Percentiles rank a stretch among this genome's conserved stretches.
These are phyloP conservation scores for Imbricaverruca yamaguchii DNA, from an alignment of 2,888 invertebrate genomes.

Conservation along the genomic window DNA sequence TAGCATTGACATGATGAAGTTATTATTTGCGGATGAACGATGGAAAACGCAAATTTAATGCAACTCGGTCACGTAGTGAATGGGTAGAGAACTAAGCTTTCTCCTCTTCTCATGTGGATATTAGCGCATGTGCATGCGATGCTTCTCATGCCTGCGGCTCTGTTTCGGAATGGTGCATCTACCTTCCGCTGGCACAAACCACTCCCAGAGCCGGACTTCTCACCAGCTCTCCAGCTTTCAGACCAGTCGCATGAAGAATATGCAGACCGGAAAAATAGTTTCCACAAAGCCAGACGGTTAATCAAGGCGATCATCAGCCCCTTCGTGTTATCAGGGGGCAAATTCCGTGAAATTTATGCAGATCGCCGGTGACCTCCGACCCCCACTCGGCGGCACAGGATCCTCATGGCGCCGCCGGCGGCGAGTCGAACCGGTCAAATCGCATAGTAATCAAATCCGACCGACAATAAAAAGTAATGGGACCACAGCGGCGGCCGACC, in stretches of 20 bases:
- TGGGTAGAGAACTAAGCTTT: too few relatives aligned
- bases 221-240: not conserved
- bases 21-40: too few relatives aligned
- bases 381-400: not conserved
- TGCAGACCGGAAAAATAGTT: conserved; percentile 1
- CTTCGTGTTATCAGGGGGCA: conserved; percentile 19
- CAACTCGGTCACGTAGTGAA: too few relatives aligned
- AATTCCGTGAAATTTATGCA: conserved; percentile 16
- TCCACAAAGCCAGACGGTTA: not conserved
- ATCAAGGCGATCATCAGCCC: conserved; percentile 16
- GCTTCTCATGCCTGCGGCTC: too few relatives aligned
- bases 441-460: conserved; percentile 9
- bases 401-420: not conserved
- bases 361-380: not conserved
- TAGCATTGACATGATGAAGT: too few relatives aligned
- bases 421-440: not conserved
- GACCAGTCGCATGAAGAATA: conserved; percentile 7
- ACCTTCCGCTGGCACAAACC: not conserved
- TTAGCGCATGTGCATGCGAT: too few relatives aligned
- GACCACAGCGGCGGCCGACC: not conserved
- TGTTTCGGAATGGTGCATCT: too few relatives aligned
- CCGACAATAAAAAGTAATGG: conserved; percentile 15
- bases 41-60: too few relatives aligned
- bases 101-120: too few relatives aligned
- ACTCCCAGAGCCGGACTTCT: not conserved